phyloP scores from a whole-genome alignment of 2,888 invertebrate species.

The Xestia xanthographa region DNA sequence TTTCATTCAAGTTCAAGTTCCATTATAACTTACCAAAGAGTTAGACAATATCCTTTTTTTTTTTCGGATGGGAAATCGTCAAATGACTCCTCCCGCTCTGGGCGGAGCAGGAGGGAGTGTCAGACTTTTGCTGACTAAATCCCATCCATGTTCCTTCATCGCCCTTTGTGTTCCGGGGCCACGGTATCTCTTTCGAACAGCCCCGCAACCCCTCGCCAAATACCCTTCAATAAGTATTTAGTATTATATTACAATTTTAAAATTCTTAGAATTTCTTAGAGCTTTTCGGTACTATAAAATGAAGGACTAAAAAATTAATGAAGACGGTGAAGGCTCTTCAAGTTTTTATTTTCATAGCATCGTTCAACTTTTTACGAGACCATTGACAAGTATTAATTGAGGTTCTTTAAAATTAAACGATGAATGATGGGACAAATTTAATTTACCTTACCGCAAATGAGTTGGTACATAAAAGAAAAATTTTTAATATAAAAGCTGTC shows the following conservation, averaged over 20 bases:
- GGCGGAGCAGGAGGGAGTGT: no score
- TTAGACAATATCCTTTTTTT: no score
- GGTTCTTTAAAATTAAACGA: slow-evolving; percentile 39
- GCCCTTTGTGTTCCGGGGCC: no score
- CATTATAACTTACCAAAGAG: no score
- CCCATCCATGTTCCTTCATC: no score
- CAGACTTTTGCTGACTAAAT: no score
- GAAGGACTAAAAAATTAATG: slow-evolving; percentile 27
- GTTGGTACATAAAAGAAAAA: neutral
- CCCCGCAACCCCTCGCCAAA: neutral
- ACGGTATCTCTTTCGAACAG: no score
- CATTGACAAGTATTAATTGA: slow-evolving; percentile 54
- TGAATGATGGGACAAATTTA: slow-evolving; percentile 34
- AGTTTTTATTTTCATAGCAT: slow-evolving; percentile 46
- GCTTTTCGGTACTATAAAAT: slow-evolving; percentile 10
- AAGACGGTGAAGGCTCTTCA: slow-evolving; percentile 19
- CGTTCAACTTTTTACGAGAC: slow-evolving; percentile 36
- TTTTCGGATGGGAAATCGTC: no score
- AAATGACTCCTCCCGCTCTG: no score
- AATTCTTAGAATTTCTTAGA: neutral
- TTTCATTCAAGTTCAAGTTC: no score
- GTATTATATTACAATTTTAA: neutral
- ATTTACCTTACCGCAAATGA: slow-evolving; percentile 28
- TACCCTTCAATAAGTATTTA: neutral
- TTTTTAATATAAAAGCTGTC: slow-evolving; percentile 1